Conservation (phyloP, 2,113 vertebrate species). For the Oncorhynchus nerka region DNA sequence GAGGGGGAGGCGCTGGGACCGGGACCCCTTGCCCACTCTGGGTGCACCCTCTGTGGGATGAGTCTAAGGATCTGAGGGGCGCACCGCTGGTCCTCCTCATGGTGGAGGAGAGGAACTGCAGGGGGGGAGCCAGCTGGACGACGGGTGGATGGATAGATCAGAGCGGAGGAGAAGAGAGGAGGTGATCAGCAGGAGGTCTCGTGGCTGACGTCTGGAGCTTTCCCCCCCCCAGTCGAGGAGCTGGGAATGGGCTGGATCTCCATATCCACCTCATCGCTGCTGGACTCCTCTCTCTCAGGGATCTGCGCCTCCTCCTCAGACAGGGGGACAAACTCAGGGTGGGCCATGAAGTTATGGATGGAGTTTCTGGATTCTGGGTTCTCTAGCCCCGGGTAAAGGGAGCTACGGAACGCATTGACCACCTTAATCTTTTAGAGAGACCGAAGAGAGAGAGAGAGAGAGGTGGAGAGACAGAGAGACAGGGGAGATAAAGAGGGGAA, state of each 20-base stretch:
- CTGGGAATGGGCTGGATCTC: slow-evolving; percentile 71
- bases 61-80: not conserved
- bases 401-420: slow-evolving; percentile 96
- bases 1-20: slow-evolving; percentile 54
- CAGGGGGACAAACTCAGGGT: slow-evolving; percentile 85
- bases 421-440: slow-evolving; percentile 88
- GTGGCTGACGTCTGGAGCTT: slow-evolving; percentile 63
- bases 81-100: not conserved
- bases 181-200: slow-evolving; percentile 79
- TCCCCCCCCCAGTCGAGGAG: slow-evolving; percentile 48
- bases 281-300: slow-evolving; percentile 75
- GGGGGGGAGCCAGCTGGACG: not conserved
- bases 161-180: not conserved
- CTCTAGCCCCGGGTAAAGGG: slow-evolving; percentile 85
- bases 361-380: slow-evolving; percentile 88
- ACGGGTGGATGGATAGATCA: not conserved
- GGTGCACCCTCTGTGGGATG: slow-evolving; percentile 25
- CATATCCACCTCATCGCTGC: slow-evolving; percentile 71
- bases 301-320: slow-evolving; percentile 83
- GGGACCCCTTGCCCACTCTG: slow-evolving; percentile 27
- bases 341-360: slow-evolving; percentile 98
- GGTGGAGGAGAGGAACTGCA: slow-evolving; percentile 5
- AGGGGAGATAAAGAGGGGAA: slow-evolving; percentile 1
- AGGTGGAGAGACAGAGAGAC: slow-evolving; percentile 21
- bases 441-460: slow-evolving; percentile 25